Conservation (phyloP, 2,113 vertebrate species). For the Bufo bufo region DNA sequence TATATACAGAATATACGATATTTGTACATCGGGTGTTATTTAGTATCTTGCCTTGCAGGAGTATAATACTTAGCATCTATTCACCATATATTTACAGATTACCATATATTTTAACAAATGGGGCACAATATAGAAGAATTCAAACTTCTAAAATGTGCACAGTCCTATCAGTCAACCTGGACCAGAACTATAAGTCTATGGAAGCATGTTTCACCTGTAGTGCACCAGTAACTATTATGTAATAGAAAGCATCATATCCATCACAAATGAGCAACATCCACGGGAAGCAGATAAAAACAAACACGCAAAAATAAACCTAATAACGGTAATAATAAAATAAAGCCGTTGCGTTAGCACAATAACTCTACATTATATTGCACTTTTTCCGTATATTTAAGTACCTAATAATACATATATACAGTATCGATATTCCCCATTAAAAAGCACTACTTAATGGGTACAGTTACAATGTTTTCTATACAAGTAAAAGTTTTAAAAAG, state of each 20-base stretch:
- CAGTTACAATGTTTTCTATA: too few relatives aligned
- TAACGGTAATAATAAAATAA: too few relatives aligned
- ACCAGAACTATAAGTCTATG: neutral
- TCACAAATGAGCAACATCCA: too few relatives aligned
- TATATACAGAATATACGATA: neutral
- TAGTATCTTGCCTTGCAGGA: neutral
- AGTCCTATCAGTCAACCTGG: neutral
- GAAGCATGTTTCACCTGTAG: neutral
- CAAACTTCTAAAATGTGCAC: neutral
- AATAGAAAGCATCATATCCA: neutral
- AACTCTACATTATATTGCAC: too few relatives aligned
- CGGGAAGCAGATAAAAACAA: too few relatives aligned
- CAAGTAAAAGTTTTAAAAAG: too few relatives aligned
- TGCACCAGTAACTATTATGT: neutral
- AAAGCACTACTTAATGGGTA: too few relatives aligned
- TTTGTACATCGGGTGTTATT: neutral
- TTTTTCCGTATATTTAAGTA: too few relatives aligned
- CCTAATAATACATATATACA: too few relatives aligned
- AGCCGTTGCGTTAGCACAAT: too few relatives aligned
- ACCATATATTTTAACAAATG: neutral
- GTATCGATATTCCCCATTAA: too few relatives aligned
- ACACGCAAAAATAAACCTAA: too few relatives aligned
- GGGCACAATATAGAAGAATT: neutral
- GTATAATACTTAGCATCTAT: neutral
- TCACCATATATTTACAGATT: neutral